These are phyloP conservation scores for Chitala chitala DNA, from an alignment of 2,113 vertebrate genomes.

Conservation along the genomic window DNA sequence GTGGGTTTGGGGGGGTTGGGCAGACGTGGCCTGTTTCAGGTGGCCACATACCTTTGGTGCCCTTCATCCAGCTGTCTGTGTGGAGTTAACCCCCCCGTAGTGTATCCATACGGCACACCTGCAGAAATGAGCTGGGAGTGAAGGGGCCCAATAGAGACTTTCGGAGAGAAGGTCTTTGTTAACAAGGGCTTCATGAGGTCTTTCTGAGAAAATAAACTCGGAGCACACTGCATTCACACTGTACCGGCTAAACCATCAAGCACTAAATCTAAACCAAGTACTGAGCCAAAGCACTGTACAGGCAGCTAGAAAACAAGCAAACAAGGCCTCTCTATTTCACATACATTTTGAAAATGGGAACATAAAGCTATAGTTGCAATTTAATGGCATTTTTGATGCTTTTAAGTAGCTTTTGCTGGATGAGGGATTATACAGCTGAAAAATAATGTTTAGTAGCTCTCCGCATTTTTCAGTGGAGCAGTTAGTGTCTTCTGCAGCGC, in stretches of 20 bases:
- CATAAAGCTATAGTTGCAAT: too few relatives aligned
- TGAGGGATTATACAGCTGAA: too few relatives aligned
- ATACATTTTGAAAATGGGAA: too few relatives aligned
- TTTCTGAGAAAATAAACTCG: too few relatives aligned
- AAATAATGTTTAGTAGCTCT: too few relatives aligned
- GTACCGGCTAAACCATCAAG: background rate
- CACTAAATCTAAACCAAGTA: too few relatives aligned
- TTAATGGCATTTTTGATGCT: too few relatives aligned
- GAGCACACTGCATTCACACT: background rate
- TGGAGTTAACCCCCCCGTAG: background rate
- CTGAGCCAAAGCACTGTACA: background rate
- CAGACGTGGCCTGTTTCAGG: background rate
- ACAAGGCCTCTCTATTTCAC: background rate
- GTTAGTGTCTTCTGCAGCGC: too few relatives aligned
- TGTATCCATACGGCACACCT: slow-evolving; percentile 2
- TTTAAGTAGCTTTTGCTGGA: too few relatives aligned
- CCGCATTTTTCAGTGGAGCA: too few relatives aligned
- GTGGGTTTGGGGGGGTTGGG: background rate
- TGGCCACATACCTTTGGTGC: background rate
- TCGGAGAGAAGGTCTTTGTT: background rate
- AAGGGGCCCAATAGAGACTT: background rate
- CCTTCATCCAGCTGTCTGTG: background rate
- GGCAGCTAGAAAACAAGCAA: background rate
- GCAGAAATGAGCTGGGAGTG: background rate
- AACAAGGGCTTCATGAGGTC: background rate